phyloP scores from a whole-genome alignment of 2,888 invertebrate genomes.

The Phaedon cochleariae region DNA sequence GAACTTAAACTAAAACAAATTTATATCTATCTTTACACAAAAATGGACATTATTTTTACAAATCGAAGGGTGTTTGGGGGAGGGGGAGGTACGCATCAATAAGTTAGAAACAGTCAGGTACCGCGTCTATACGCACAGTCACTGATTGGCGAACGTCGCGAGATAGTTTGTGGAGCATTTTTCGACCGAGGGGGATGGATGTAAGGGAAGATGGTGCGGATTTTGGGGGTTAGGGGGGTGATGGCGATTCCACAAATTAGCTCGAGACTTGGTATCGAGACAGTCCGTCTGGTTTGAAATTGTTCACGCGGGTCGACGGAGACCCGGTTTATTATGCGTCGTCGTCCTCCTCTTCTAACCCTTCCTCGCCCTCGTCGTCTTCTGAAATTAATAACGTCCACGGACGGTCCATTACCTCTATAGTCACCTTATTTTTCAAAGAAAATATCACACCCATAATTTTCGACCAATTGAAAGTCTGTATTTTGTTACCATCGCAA shows the following conservation, averaged over 20 bases:
- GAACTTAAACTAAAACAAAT: slow-evolving; percentile 60
- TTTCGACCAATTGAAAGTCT: too few species aligned
- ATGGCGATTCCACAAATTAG: slow-evolving; percentile 54
- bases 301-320: slow-evolving; percentile 52
- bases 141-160: slow-evolving; percentile 50
- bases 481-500: too few species aligned
- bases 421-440: too few species aligned
- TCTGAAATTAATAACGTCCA: slow-evolving; percentile 49
- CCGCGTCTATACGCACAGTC: slow-evolving; percentile 53
- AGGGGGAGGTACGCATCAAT: slow-evolving; percentile 57
- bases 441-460: too few species aligned
- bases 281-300: slow-evolving; percentile 54
- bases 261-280: slow-evolving; percentile 55
- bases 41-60: slow-evolving; percentile 63
- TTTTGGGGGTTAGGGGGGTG: neutral
- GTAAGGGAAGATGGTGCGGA: neutral
- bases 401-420: too few species aligned
- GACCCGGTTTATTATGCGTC: slow-evolving; percentile 61
- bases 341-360: slow-evolving; percentile 62
- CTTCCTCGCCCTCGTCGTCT: slow-evolving; percentile 61
- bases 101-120: slow-evolving; percentile 58
- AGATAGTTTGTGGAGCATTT: slow-evolving; percentile 52
- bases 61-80: slow-evolving; percentile 54
- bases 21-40: slow-evolving; percentile 65
- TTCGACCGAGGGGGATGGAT: neutral